These are phyloP conservation scores for Ochropleura plecta DNA, from an alignment of 2,888 invertebrate genomes.

Conservation along the genomic window DNA sequence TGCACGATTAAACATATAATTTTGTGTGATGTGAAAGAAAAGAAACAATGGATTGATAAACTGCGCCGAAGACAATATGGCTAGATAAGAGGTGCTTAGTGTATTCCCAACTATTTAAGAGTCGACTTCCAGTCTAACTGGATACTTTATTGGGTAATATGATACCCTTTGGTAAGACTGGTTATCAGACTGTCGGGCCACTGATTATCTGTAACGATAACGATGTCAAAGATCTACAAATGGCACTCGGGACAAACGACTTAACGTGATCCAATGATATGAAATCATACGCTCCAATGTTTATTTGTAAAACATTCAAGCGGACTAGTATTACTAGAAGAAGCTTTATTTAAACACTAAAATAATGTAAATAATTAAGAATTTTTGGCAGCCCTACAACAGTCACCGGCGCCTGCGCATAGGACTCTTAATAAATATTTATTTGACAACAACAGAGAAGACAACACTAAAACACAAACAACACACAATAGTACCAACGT, in stretches of 20 bases:
- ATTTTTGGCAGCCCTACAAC: conserved; percentile 48
- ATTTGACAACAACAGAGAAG: conserved; percentile 55
- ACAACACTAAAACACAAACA: conserved; percentile 46
- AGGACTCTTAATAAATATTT: conserved; percentile 65
- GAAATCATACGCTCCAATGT: neutral
- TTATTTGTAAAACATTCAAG: neutral
- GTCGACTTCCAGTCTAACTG: too few relatives aligned
- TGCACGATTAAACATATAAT: conserved; percentile 3
- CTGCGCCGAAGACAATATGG: neutral
- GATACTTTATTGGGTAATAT: too few relatives aligned
- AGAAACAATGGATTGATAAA: neutral
- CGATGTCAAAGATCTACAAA: too few relatives aligned
- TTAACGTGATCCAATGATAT: neutral
- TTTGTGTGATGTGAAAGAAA: neutral
- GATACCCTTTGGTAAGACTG: too few relatives aligned
- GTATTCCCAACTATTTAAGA: too few relatives aligned
- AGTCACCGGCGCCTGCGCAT: conserved; percentile 38
- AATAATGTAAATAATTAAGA: conserved; percentile 29
- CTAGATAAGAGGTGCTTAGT: too few relatives aligned
- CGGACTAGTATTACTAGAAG: neutral
- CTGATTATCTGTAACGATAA: too few relatives aligned
- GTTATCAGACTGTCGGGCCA: too few relatives aligned
- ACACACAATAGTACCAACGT: too few relatives aligned
- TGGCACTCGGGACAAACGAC: too few relatives aligned
- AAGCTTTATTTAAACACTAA: conserved; percentile 3